These are phyloP conservation scores for Peromyscus aztecus DNA, from an alignment of 2,797 vertebrate species.

Conservation along the genomic window DNA sequence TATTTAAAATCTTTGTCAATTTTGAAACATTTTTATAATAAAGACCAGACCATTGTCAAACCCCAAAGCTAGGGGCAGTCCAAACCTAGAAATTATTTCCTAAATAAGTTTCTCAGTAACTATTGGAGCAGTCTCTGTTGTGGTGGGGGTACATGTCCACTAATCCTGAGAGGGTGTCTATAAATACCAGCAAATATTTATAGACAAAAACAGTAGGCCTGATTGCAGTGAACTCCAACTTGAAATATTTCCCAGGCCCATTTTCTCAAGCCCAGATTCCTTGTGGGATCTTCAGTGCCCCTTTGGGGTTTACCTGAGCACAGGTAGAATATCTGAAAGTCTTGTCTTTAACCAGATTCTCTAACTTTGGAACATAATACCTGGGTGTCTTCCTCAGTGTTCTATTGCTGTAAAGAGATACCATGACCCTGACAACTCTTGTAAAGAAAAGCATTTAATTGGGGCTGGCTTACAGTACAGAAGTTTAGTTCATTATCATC, in stretches of 20 bases:
- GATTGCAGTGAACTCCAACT: neutral
- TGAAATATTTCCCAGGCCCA: neutral
- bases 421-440: neutral
- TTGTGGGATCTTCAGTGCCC: neutral
- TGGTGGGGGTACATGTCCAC: neutral
- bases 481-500: neutral
- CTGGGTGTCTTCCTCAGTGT: neutral
- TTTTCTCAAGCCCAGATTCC: neutral
- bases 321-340: neutral
- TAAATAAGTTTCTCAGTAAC: neutral
- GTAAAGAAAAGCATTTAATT: neutral
- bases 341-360: neutral
- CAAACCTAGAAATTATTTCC: neutral
- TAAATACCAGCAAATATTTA: neutral
- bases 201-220: neutral
- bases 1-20: neutral
- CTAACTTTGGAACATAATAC: neutral
- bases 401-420: neutral
- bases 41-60: neutral
- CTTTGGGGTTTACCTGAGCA: neutral
- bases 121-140: neutral
- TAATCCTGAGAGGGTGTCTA: neutral
- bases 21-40: neutral
- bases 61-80: neutral
- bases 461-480: neutral